Base-by-base conservation (phyloP, 2,888 invertebrate species). In the Apomyelois bistriatella region DNA sequence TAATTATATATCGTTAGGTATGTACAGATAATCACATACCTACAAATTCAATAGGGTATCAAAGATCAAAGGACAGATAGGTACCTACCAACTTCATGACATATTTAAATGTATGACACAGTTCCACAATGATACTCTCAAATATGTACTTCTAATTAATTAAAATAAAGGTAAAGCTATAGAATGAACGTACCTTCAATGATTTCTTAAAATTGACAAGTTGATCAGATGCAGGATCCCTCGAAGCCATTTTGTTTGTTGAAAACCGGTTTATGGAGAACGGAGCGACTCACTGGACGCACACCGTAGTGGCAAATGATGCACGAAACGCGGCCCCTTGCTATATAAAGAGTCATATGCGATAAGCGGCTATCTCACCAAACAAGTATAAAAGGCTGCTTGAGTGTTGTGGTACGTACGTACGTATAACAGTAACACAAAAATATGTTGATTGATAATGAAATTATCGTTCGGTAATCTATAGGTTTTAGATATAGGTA, bases 161-260 rank as follows among this genome's bases (percentile, higher is more conserved):
- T n/a, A n/a, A n/a, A n/a, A n/a, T 10, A n/a, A 4, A n/a, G 3
- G 15, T 13, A 37, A 37, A 1, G 12, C 1, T 38, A 6, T 37
- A 12, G 12, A 38, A 22, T 22, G 15, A 8, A 9, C 9, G 9
- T 82, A 94, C 94, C 92, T 92, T 92, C 42, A 91, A 69, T 46
- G 74, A 71, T 66, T 92, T 93, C 76, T 92, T 93, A 79, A 86
- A 94, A 59, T 92, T 86, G 60, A 90, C 85, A 52, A 94, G 87
- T 77, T 94, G 94, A 62, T 94, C 92, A 37, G 92, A 66, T 17
- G 94, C 91, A 48, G 93, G 90, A 63, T 93, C 93, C 60, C 94
- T 91, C 58, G 85, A 83, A 61, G 92, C 72, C 78, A 79, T 79
- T 63, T 70, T 68, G 54, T 52, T 40, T 58, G 16, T 40, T 58